Conservation (phyloP, 2,888 invertebrate species). For the Clepsis dumicolana region DNA sequence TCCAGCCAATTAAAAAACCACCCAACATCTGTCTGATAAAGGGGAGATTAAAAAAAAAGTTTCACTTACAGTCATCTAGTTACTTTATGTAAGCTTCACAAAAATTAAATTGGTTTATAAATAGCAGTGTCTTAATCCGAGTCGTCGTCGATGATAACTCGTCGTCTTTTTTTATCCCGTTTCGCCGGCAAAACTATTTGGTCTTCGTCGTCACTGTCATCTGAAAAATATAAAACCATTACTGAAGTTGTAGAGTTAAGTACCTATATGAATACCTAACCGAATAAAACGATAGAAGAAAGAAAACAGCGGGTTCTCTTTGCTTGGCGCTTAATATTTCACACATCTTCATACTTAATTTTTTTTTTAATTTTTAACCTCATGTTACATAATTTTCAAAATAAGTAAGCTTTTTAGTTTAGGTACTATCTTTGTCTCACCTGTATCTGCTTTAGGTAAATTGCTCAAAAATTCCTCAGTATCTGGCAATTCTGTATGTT, state of each 20-base stretch:
- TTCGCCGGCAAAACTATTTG: conserved; percentile 63
- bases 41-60: conserved; percentile 19
- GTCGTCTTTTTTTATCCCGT: conserved; percentile 66
- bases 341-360: background rate
- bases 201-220: conserved; percentile 68
- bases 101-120: background rate
- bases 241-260: background rate
- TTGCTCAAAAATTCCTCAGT: conserved; percentile 72
- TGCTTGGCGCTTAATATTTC: background rate
- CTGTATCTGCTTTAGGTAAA: conserved; percentile 61
- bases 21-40: background rate
- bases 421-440: conserved; percentile 60
- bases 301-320: background rate
- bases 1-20: conserved; percentile 24
- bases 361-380: too few species aligned
- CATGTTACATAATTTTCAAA: too few species aligned
- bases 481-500: conserved; percentile 71
- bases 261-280: too few species aligned
- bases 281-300: background rate
- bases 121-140: conserved; percentile 61
- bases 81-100: conserved; percentile 1
- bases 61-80: conserved; percentile 27
- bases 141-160: conserved; percentile 75
- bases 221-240: conserved; percentile 55
- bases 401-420: background rate